Evolutionary conservation across 2,797 vertebrate species (phyloP).

Genomic region (Rhinogobio ventralis): DNA sequence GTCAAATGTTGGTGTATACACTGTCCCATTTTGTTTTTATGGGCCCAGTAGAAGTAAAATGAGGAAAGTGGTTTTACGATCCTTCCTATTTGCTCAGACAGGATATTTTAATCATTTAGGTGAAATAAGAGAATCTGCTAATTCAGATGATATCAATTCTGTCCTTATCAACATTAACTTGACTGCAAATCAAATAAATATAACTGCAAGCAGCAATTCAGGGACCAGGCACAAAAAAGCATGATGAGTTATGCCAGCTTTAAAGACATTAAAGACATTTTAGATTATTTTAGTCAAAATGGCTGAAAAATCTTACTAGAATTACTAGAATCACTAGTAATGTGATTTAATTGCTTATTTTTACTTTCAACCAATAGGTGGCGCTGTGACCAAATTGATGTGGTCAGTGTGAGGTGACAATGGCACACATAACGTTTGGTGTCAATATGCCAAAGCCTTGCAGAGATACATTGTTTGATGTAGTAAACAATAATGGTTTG

Average conservation of each 20-base stretch:
- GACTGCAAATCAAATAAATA: not conserved
- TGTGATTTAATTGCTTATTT: not conserved
- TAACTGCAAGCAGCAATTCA: not conserved
- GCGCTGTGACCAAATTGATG: not conserved
- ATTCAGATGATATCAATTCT: not conserved
- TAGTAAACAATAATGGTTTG: not conserved
- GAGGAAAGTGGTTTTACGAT: not conserved
- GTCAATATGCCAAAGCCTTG: not conserved
- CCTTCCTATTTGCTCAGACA: not conserved
- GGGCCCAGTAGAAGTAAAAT: not conserved
- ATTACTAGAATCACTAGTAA: not conserved
- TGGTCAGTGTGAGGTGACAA: not conserved
- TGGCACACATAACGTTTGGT: not conserved
- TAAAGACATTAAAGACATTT: not conserved
- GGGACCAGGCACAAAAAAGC: not conserved
- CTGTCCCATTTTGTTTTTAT: not conserved
- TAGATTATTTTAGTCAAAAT: not conserved
- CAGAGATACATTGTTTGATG: not conserved
- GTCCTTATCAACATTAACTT: not conserved
- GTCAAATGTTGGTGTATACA: not conserved
- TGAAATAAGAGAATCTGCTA: not conserved
- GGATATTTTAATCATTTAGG: not conserved
- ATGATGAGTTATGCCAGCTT: not conserved
- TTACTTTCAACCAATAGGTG: not conserved
- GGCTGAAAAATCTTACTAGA: not conserved